These are phyloP conservation scores for Heterodera carotae DNA, from an alignment of 1,140 invertebrate genomes.

Conservation along the genomic window DNA sequence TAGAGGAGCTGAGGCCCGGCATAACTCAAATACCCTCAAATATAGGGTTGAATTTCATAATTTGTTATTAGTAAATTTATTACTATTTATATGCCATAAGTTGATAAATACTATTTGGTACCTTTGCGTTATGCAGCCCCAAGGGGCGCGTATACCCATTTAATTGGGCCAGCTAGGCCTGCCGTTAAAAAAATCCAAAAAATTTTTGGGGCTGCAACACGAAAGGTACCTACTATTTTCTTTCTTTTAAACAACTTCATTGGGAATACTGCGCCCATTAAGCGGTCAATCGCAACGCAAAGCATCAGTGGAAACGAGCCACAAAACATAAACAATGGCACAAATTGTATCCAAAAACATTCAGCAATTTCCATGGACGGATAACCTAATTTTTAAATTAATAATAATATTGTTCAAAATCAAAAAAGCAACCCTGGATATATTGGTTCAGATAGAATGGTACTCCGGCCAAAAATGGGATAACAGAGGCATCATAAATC, in stretches of 20 bases:
- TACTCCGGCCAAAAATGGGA: constrained; percentile 13
- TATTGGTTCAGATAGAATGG: constrained; percentile 2
- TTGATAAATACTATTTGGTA: neutral
- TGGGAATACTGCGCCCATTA: constrained; percentile 21
- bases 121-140: too few species aligned
- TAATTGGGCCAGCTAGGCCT: too few species aligned
- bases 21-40: too few species aligned
- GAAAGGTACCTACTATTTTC: too few species aligned
- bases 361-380: neutral
- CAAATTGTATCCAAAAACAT: neutral
- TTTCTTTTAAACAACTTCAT: too few species aligned
- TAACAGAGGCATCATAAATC: constrained; percentile 20
- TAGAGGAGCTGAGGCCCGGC: too few species aligned
- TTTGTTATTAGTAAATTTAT: too few species aligned
- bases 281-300: constrained; percentile 12
- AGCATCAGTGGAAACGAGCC: constrained; percentile 28
- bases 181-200: too few species aligned
- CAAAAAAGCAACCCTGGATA: neutral
- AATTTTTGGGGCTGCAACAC: too few species aligned
- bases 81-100: neutral
- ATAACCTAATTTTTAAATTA: neutral
- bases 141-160: too few species aligned
- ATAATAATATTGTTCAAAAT: too few species aligned
- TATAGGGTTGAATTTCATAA: too few species aligned
- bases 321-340: constrained; percentile 18